A percentile compares a stretch with the other conserved stretches of the same genome.
Conservation (phyloP, 2,888 invertebrate species). For the Oligia latruncula region DNA sequence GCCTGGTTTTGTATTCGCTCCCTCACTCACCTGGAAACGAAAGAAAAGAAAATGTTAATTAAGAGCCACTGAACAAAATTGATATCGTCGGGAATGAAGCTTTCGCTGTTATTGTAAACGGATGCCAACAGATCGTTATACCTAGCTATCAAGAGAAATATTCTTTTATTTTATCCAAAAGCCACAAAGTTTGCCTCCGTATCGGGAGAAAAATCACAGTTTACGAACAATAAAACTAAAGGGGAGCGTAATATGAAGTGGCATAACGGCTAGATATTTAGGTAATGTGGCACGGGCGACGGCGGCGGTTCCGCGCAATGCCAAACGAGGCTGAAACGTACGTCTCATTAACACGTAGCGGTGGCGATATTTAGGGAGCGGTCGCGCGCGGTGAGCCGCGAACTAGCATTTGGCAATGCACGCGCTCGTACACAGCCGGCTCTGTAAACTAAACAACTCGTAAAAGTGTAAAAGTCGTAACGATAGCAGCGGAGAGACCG, state of each 20-base stretch:
- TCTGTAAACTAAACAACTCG: conserved; percentile 89
- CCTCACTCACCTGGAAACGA: conserved; percentile 89
- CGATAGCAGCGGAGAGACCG: conserved; percentile 85
- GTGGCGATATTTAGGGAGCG: conserved; percentile 84
- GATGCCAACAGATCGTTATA: conserved; percentile 79
- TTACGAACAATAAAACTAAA: conserved; percentile 56
- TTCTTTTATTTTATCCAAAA: conserved; percentile 65
- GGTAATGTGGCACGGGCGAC: conserved; percentile 65
- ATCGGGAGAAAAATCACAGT: conserved; percentile 45
- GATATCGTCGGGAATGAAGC: conserved; percentile 86
- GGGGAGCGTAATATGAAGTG: conserved; percentile 55
- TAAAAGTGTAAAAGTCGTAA: conserved; percentile 90
- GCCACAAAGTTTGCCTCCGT: conserved; percentile 36
- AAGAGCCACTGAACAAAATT: conserved; percentile 88
- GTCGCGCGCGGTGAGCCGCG: conserved; percentile 88
- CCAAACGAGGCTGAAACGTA: conserved; percentile 85
- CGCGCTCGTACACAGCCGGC: conserved; percentile 82
- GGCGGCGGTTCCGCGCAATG: conserved; percentile 71
- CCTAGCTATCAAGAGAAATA: conserved; percentile 64
- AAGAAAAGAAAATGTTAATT: conserved; percentile 90
- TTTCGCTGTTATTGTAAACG: conserved; percentile 84
- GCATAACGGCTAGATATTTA: conserved; percentile 68
- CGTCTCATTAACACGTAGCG: conserved; percentile 87
- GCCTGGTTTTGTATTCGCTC: conserved; percentile 84
- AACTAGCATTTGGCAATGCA: conserved; percentile 89